Percentiles rank a stretch among this genome's conserved stretches.
Evolutionary conservation across 2,888 invertebrate species (phyloP).

Genomic region (Diloba caeruleocephala): DNA sequence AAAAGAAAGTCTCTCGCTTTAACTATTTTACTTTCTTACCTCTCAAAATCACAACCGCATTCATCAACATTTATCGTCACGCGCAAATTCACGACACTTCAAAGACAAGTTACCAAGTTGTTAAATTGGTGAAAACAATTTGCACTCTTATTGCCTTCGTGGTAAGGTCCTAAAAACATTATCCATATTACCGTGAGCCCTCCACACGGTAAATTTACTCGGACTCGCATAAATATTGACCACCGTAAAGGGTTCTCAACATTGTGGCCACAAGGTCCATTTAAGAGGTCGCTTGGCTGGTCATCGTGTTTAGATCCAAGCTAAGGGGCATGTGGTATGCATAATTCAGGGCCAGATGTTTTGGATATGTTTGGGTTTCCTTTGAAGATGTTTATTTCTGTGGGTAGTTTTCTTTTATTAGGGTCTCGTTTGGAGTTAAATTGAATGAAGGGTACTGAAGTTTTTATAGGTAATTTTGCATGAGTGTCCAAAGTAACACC

Average conservation of each 20-base stretch:
- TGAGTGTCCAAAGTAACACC: conserved; percentile 2
- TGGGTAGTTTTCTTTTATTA: conserved; percentile 15
- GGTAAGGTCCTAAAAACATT: conserved; percentile 31
- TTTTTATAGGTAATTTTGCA: background rate
- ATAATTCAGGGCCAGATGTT: conserved; percentile 68
- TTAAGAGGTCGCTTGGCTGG: conserved; percentile 70
- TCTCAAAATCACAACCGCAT: conserved; percentile 49
- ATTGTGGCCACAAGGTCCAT: conserved; percentile 69
- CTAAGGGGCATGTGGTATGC: conserved; percentile 63
- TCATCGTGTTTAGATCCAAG: conserved; percentile 54
- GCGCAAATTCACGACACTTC: conserved; percentile 53
- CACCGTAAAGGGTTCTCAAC: conserved; percentile 70
- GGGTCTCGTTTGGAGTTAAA: conserved; percentile 16
- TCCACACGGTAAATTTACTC: conserved; percentile 67
- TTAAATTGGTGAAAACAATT: conserved; percentile 14
- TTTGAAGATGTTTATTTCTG: conserved; percentile 43
- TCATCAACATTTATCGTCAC: conserved; percentile 65
- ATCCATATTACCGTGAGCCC: conserved; percentile 21
- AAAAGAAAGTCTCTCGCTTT: background rate
- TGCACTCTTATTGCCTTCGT: conserved; percentile 31
- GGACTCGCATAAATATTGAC: conserved; percentile 77
- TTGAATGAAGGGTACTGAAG: conserved; percentile 6
- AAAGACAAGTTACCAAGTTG: conserved; percentile 42
- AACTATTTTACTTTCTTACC: conserved; percentile 5
- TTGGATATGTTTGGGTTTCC: conserved; percentile 40